Evolutionary conservation across 2,797 vertebrate genomes (phyloP).

Genomic region (Tokudaia muenninki): DNA sequence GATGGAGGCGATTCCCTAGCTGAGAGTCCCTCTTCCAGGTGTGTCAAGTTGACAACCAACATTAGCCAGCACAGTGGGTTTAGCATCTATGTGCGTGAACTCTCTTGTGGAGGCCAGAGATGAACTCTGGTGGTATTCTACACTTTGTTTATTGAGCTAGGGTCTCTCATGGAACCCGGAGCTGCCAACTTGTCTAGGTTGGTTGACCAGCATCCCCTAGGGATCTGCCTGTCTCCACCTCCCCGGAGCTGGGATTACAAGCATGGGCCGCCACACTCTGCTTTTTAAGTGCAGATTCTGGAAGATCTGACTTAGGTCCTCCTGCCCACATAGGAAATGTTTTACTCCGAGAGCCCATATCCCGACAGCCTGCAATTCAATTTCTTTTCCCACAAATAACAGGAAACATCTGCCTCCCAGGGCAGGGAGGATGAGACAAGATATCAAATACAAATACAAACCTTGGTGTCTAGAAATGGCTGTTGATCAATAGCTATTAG

Average conservation of each 20-base stretch:
- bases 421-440: not conserved
- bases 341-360: not conserved
- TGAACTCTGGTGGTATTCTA: not conserved
- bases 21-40: not conserved
- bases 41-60: not conserved
- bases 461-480: conserved; percentile 5
- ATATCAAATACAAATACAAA: not conserved
- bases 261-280: not conserved
- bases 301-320: not conserved
- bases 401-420: not conserved
- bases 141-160: not conserved
- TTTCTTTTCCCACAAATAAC: conserved; percentile 15
- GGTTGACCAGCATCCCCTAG: not conserved
- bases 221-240: not conserved
- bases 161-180: not conserved
- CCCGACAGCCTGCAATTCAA: not conserved
- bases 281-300: not conserved
- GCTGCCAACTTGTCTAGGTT: not conserved
- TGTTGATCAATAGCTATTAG: not conserved
- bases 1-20: not conserved
- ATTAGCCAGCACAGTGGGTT: not conserved
- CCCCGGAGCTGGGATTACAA: not conserved
- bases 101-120: not conserved
- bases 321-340: not conserved
- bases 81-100: not conserved